Evolutionary conservation across 1,140 invertebrate genomes (phyloP), one percentile per base, ranked within the genome.

Genomic region (Branchinecta lynchi): DNA sequence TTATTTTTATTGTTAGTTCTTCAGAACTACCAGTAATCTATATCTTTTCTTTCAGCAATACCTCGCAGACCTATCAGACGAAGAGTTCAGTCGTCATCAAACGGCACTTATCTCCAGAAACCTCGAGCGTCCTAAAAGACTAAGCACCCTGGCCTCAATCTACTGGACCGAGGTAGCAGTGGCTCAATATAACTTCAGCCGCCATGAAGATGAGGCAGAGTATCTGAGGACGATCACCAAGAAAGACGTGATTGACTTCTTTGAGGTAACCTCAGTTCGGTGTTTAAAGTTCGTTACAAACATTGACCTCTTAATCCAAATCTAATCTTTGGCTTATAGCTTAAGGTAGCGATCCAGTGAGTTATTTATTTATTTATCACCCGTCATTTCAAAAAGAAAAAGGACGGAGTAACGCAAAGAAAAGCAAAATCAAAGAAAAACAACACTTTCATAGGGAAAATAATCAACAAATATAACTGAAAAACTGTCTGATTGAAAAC

Each of bases 151-250:
- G 70, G 86, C 88, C 17, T 78, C 79, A 44, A 81, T 86, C 69
- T 89, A 87, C 75, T 96, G 93, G 90, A 77, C 76, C 21, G 96
- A 98, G 82, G 97, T 98, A 69, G 79, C 81, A 8, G 80, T 83
- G 3, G 88, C 93, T 75, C 88, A 93, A 72, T 98, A 96, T 79
- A 89, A 95, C 78, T 98, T 98, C 79, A 89, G 95, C 75, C 82
- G 93, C 74, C 86, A 86, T 65, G 84, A 88, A 72, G 82, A 90
- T 15, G 93, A 97, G 81, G 89, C 93, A 0, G 86, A 85, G 8
- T 86, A 87, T 74, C 79, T 98, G 7, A 85, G 82, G 72, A 89
- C 85, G 0, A 79, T 97, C 7, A 87, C 83, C 0, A 91, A 93
- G 76, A 78, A 87, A 0, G 89, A 96, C 74, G 77, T 98, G 3